These are phyloP conservation scores for Coenonympha glycerion DNA, from an alignment of 2,888 invertebrate genomes.

Conservation along the genomic window DNA sequence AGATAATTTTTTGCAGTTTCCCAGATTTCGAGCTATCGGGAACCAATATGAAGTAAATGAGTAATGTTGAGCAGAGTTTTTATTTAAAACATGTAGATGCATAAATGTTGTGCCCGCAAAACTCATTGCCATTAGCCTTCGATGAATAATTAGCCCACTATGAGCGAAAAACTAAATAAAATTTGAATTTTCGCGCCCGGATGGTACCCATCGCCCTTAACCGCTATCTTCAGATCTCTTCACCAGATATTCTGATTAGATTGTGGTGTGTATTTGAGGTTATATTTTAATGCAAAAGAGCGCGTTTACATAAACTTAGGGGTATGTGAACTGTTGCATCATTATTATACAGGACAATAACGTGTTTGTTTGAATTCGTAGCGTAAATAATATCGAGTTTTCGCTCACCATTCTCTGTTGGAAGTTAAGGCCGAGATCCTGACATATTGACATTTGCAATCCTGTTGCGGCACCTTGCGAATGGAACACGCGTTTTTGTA, in stretches of 20 bases:
- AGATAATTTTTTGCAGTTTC: too few relatives aligned
- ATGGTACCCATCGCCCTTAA: too few relatives aligned
- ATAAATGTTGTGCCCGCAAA: too few relatives aligned
- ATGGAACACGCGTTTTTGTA: slow-evolving; percentile 46
- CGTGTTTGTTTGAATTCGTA: slow-evolving; percentile 8
- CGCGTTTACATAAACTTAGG: neutral
- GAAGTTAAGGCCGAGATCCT: slow-evolving; percentile 76
- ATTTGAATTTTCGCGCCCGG: too few relatives aligned
- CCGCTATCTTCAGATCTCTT: slow-evolving; percentile 9
- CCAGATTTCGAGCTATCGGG: too few relatives aligned
- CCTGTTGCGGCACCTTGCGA: slow-evolving; percentile 57
- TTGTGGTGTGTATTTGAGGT: neutral
- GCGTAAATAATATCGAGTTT: slow-evolving; percentile 2
- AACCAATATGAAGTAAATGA: too few relatives aligned
- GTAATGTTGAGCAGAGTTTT: too few relatives aligned
- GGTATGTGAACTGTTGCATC: neutral
- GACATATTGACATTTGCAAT: slow-evolving; percentile 77
- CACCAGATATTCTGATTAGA: slow-evolving; percentile 20
- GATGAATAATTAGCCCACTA: too few relatives aligned
- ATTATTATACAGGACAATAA: neutral
- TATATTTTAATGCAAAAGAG: neutral
- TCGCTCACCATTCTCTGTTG: slow-evolving; percentile 73
- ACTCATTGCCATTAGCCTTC: too few relatives aligned
- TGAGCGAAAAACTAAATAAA: too few relatives aligned
- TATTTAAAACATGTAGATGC: too few relatives aligned